Evolutionary conservation across 2,113 vertebrate species (phyloP), one percentile per base, ranked within the genome.

Genomic region (Eidolon helvum): DNA sequence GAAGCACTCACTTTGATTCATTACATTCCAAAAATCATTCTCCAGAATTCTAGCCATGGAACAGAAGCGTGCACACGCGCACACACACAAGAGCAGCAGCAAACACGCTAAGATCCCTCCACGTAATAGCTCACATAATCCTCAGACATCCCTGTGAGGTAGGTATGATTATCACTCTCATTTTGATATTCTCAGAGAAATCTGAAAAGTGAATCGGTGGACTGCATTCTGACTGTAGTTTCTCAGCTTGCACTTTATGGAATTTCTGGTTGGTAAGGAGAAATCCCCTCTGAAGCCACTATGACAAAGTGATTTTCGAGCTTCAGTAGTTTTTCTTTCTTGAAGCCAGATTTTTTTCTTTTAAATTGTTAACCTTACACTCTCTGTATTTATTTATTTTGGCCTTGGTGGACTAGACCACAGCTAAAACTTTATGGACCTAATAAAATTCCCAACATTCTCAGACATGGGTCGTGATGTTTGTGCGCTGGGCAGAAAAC

Each of bases 401-500:
- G 98, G 98, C 98, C 61, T 87, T 16, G 65, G 74, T 97, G 91
- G 93, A 97, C 97, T 98, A 98, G 97, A 98, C 98, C 96, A 91
- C 97, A 98, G 98, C 98, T 98, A 98, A 98, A 98, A 98, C 77
- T 98, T 99, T 98, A 99, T 98, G 98, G 98, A 98, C 95, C 98
- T 98, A 98, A 98, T 99, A 99, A 99, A 99, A 98, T 99, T 99
- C 98, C 98, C 98, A 98, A 98, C 98, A 98, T 99, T 99, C 98
- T 98, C 98, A 99, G 98, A 98, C 98, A 98, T 96, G 84, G 97
- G 98, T 98, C 96, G 95, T 98, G 98, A 98, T 98, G 98, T 98
- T 98, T 98, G 98, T 98, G 90, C 83, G 92, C 98, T 95, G 98
- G 87, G 97, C 96, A 97, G 97, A 98, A 98, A 98, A 98, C 98